phyloP scores from a whole-genome alignment of 2,797 vertebrate genomes.

The Neosilurus mollespiculum region DNA sequence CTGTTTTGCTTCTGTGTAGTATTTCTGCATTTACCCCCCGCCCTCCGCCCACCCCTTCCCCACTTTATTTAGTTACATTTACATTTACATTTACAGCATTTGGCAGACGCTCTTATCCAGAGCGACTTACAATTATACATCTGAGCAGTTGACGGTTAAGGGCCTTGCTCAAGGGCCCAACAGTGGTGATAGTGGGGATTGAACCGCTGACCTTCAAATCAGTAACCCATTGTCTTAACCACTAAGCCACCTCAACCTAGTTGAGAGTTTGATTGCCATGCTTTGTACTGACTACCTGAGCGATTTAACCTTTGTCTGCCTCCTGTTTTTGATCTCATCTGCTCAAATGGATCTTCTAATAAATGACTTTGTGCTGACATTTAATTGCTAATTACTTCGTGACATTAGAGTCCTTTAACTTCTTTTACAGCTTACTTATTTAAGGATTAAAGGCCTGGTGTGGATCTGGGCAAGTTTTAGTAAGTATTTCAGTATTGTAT shows the following conservation, averaged over 20 bases:
- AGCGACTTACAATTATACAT: no score
- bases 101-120: no score
- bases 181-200: no score
- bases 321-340: neutral
- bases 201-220: no score
- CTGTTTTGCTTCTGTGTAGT: neutral
- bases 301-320: neutral
- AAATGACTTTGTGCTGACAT: neutral
- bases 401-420: neutral
- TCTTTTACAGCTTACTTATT: neutral
- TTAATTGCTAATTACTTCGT: constrained; percentile 10
- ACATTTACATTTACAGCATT: no score
- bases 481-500: constrained; percentile 6
- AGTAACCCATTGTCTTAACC: no score
- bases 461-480: neutral
- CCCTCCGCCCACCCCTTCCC: no score
- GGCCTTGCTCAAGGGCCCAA: no score
- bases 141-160: no score
- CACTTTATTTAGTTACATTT: no score
- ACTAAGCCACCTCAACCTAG: no score
- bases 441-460: constrained; percentile 21
- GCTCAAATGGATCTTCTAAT: neutral
- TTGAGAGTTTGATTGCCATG: neutral
- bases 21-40: neutral
- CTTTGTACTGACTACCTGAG: neutral